These are phyloP conservation scores for Lypha dubia DNA, from an alignment of 2,888 invertebrate genomes.

Conservation along the genomic window DNA sequence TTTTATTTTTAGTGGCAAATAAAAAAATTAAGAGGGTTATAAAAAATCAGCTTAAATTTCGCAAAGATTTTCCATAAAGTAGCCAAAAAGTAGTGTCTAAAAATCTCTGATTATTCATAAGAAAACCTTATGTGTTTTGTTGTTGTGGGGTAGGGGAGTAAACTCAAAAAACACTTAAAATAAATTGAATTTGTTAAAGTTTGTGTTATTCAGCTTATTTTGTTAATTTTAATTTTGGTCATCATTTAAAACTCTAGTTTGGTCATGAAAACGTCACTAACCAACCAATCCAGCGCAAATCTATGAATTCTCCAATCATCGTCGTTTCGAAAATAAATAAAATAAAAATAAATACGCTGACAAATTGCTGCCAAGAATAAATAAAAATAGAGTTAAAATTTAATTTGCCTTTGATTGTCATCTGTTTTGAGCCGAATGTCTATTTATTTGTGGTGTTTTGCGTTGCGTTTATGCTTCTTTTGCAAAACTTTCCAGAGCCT, in stretches of 20 bases:
- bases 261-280: conserved; percentile 53
- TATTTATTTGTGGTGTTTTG: conserved; percentile 38
- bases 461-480: conserved; percentile 34
- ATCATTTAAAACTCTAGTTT: conserved; percentile 56
- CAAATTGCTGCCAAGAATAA: conserved; percentile 64
- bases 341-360: conserved; percentile 31
- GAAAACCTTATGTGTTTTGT: no score
- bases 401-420: conserved; percentile 42
- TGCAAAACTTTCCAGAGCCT: background rate
- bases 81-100: background rate
- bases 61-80: background rate
- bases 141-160: no score
- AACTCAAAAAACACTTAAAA: background rate
- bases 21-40: background rate
- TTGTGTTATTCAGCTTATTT: background rate
- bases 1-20: background rate
- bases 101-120: no score
- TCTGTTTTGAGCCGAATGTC: conserved; percentile 32
- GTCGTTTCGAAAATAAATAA: conserved; percentile 4
- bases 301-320: conserved; percentile 44
- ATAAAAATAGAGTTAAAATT: conserved; percentile 38
- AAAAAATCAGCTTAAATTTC: no score
- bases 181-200: background rate
- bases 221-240: conserved; percentile 12
- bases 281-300: conserved; percentile 23